Evolutionary conservation across 2,888 invertebrate species (phyloP).

Genomic region (Tuta absoluta): DNA sequence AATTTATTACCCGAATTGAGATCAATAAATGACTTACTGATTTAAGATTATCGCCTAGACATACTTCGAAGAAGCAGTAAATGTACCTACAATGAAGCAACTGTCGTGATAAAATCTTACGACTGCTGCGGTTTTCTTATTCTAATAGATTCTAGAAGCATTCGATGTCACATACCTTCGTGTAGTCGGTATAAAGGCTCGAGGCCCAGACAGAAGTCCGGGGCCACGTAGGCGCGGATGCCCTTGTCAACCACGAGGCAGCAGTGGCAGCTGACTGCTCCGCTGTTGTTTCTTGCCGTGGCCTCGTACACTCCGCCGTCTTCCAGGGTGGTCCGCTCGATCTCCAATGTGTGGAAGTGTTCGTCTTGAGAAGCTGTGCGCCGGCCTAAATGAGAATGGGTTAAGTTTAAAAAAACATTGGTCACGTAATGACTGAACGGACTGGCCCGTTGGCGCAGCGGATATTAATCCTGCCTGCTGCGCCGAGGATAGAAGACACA

Average conservation of each 20-base stretch:
- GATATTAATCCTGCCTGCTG: too few relatives aligned
- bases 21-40: too few relatives aligned
- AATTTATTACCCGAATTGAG: too few relatives aligned
- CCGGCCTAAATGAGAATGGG: conserved; percentile 64
- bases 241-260: conserved; percentile 90
- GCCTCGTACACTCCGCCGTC: conserved; percentile 91
- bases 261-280: conserved; percentile 90
- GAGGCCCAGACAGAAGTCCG: conserved; percentile 87
- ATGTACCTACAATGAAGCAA: too few relatives aligned
- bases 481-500: too few relatives aligned
- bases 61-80: too few relatives aligned
- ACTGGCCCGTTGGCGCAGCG: too few relatives aligned
- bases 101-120: too few relatives aligned
- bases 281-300: conserved; percentile 89
- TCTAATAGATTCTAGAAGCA: background rate
- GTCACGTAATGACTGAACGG: background rate
- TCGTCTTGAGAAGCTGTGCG: conserved; percentile 85
- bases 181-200: conserved; percentile 83
- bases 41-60: too few relatives aligned
- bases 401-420: background rate
- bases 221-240: conserved; percentile 89
- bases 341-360: conserved; percentile 92
- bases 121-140: too few relatives aligned
- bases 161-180: conserved; percentile 69
- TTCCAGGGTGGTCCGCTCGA: conserved; percentile 87